A percentile compares a stretch with the other conserved stretches of the same genome.
Conservation (phyloP, 2,888 invertebrate species). For the Gastrophysa polygoni region DNA sequence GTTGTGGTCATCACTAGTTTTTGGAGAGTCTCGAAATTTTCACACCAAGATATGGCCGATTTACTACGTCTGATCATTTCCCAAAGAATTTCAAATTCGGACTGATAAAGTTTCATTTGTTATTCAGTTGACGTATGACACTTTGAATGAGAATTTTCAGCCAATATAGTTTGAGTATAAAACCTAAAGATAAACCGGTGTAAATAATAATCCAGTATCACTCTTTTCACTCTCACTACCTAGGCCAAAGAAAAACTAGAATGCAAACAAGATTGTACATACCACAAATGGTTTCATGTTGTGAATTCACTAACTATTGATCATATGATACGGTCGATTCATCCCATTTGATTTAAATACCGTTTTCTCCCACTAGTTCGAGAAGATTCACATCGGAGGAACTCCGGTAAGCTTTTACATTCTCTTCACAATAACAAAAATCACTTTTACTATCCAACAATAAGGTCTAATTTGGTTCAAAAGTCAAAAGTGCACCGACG, state of each 20-base stretch:
- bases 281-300: constrained; percentile 56
- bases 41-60: no score
- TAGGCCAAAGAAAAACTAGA: constrained; percentile 15
- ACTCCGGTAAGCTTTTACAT: constrained; percentile 40
- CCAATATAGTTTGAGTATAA: neutral
- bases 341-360: constrained; percentile 46
- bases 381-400: constrained; percentile 37
- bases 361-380: constrained; percentile 39
- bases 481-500: constrained; percentile 14
- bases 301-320: constrained; percentile 51
- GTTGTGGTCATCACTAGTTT: no score
- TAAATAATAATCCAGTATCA: constrained; percentile 10
- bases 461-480: constrained; percentile 40
- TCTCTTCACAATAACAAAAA: constrained; percentile 46
- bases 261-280: constrained; percentile 43
- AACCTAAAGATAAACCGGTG: neutral
- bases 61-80: no score
- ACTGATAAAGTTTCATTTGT: no score
- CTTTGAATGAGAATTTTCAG: neutral
- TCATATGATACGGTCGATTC: constrained; percentile 51
- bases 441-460: constrained; percentile 47
- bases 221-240: constrained; percentile 30
- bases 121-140: no score
- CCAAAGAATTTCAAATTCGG: no score
- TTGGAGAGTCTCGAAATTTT: no score